phyloP scores from a whole-genome alignment of 2,797 vertebrate species.

The Coluber constrictor region DNA sequence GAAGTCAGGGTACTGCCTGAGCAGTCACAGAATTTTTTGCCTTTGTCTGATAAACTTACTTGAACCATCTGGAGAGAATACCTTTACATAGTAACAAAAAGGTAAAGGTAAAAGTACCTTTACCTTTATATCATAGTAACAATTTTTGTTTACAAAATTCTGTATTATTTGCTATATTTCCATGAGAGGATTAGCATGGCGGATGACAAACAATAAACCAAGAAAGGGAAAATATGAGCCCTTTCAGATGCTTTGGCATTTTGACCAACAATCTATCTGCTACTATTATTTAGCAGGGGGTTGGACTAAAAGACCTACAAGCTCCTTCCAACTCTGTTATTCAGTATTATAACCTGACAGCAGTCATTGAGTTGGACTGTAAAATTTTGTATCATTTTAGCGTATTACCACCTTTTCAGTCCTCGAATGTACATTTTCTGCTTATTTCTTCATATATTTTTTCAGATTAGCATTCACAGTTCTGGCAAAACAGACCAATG shows the following conservation, averaged over 20 bases:
- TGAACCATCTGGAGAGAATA: neutral
- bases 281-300: neutral
- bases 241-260: neutral
- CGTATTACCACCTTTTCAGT: neutral
- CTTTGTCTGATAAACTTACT: neutral
- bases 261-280: neutral
- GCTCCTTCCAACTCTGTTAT: neutral
- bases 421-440: neutral
- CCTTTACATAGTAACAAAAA: neutral
- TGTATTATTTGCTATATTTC: neutral
- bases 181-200: neutral
- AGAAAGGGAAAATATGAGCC: neutral
- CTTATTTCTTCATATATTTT: neutral
- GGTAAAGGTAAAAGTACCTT: neutral
- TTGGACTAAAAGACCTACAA: neutral
- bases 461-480: neutral
- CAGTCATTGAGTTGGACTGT: neutral
- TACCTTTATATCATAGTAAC: neutral
- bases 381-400: neutral
- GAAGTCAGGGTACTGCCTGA: neutral
- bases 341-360: neutral
- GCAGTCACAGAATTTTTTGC: neutral
- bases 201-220: neutral
- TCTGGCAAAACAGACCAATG: neutral
- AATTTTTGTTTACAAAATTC: neutral